Percentiles rank a stretch among this genome's conserved stretches.
These are phyloP conservation scores for Diadumene lineata DNA, from an alignment of 92 coral and sea anemone species.

Conservation along the genomic window DNA sequence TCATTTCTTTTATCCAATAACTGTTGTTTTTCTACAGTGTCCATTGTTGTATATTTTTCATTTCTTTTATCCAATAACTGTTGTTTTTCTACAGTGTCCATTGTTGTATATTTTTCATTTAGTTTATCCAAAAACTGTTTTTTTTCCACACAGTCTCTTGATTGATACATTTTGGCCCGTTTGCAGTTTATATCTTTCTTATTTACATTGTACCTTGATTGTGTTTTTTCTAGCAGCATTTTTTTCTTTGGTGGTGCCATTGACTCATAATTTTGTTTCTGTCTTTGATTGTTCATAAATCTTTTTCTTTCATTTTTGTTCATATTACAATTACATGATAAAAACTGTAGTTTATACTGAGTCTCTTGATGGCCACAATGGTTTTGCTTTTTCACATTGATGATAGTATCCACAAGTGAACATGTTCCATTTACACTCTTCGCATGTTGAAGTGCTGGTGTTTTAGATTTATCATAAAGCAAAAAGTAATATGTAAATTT, in stretches of 20 bases:
- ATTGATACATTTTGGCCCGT: constrained; percentile 26
- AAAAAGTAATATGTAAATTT: too few species aligned
- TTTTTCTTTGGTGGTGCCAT: too few species aligned
- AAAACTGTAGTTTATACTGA: constrained; percentile 51
- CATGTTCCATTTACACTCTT: constrained; percentile 43
- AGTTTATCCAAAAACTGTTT: constrained; percentile 20
- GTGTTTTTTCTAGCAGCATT: constrained; percentile 23
- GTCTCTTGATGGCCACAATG: constrained; percentile 20
- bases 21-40: too few species aligned
- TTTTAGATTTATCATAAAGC: too few species aligned
- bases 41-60: too few species aligned
- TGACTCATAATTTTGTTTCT: constrained; percentile 17
- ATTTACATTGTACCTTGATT: constrained; percentile 15
- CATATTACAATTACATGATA: constrained; percentile 24
- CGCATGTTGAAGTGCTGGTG: constrained; percentile 32
- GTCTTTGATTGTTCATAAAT: constrained; percentile 10
- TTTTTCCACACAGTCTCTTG: constrained; percentile 32
- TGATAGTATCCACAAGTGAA: constrained; percentile 46
- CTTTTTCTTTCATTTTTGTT: constrained; percentile 38
- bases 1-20: too few species aligned
- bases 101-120: too few species aligned
- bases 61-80: too few species aligned
- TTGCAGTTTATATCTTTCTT: too few species aligned
- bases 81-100: too few species aligned
- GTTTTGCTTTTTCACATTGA: constrained; percentile 17